Base-by-base conservation (phyloP, 2,888 invertebrate species). In the Gastrophysa polygoni region DNA sequence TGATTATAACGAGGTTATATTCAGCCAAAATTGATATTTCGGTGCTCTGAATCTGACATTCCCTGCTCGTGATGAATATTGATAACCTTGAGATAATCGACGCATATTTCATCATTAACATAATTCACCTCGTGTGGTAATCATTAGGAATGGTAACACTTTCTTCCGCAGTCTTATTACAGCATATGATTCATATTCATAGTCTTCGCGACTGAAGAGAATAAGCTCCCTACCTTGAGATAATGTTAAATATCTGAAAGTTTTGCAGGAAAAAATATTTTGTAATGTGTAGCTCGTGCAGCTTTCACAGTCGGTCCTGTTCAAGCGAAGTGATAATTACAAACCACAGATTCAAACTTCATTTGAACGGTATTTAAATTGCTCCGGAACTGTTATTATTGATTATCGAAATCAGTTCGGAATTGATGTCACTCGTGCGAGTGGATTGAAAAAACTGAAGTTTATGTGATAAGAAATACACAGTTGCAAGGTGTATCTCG, bases 291-390 rank as follows among this genome's bases (percentile, higher is more conserved):
- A 47, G 51, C 59, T 44, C 29, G 57, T 57, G 43, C 49, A 62
- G 66, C 68, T 68, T 66, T 68, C 68, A 64, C 66, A 68, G 67
- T 65, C 63, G 57, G 48, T 60, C 48, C 29, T 50, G 63, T 65
- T 63, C 67, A 63, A 57, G 61, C 64, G 61, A 59, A 50, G 49
- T 57, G 59, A 57, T 28, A 44, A 18, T 29, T 18, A 29, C 52
- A 55, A 54, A 61, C 49, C 57, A 54, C 64, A 50, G 49, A 24
- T 44, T 44, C 16, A 21, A n/a, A 51, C 44, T 48, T 47, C 34
- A 38, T 56, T 28, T 21, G 11, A 11, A 14, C 14, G 10, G 3
- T 6, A 38, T 38, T 38, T 38, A n/a, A n/a, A n/a, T n/a, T n/a
- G n/a, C n/a, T n/a, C n/a, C n/a, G n/a, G n/a, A n/a, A n/a, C n/a